A percentile compares a stretch with the other conserved stretches of the same genome.
Evolutionary conservation across 2,888 invertebrate genomes (phyloP).

Genomic region (Agrilus mali): DNA sequence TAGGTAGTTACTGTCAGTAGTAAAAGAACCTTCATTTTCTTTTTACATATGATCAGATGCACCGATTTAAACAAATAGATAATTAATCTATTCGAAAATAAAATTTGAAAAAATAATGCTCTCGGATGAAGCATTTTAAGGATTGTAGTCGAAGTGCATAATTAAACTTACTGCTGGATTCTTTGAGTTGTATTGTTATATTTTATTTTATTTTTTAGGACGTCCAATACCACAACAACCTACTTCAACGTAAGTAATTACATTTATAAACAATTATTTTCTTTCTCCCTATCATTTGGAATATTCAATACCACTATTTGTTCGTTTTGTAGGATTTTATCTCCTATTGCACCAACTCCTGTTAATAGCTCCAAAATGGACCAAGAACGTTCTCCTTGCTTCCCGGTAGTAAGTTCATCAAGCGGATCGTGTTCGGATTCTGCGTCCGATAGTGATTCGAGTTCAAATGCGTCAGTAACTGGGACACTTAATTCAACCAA

Average conservation of each 20-base stretch:
- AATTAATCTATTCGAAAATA: too few species aligned
- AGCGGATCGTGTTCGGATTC: constrained; percentile 52
- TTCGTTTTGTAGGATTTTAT: constrained; percentile 33
- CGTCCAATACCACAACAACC: not conserved
- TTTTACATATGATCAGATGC: too few species aligned
- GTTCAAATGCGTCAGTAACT: constrained; percentile 41
- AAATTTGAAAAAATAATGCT: too few species aligned
- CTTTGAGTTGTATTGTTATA: too few species aligned
- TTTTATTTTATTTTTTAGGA: too few species aligned
- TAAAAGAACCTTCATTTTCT: too few species aligned
- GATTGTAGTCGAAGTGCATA: too few species aligned
- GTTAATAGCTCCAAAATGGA: constrained; percentile 25
- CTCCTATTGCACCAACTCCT: constrained; percentile 41
- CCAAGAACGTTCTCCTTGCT: constrained; percentile 25
- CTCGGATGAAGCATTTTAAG: too few species aligned
- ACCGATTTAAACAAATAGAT: too few species aligned
- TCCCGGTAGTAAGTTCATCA: constrained; percentile 46
- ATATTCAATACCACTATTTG: not conserved
- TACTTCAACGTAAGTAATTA: not conserved
- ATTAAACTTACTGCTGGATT: too few species aligned
- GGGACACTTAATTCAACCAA: constrained; percentile 21
- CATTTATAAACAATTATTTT: constrained; percentile 3
- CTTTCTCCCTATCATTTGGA: not conserved
- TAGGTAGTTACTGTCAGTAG: too few species aligned
- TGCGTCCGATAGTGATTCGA: constrained; percentile 41